A percentile compares a stretch with the other conserved stretches of the same genome.
Evolutionary conservation across 1,140 invertebrate genomes (phyloP).

Genomic region (Lepidurus apus): DNA sequence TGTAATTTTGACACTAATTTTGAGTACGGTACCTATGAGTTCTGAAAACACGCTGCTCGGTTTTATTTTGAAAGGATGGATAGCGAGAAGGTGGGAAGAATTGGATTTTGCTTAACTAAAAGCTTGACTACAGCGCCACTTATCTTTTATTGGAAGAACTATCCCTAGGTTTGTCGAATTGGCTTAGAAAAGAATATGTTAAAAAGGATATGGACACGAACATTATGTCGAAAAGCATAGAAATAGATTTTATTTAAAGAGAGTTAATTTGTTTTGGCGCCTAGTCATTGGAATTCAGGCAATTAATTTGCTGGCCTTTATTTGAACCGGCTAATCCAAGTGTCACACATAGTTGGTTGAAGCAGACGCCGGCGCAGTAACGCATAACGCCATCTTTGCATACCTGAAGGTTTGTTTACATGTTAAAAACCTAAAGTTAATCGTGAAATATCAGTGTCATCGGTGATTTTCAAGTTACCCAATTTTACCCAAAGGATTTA

Average conservation of each 20-base stretch:
- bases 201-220: no score
- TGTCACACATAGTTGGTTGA: background rate
- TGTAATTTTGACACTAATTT: background rate
- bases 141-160: no score
- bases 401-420: constrained; percentile 22
- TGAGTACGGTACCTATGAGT: background rate
- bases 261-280: no score
- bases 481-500: background rate
- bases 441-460: constrained; percentile 14
- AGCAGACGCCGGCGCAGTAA: background rate
- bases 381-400: constrained; percentile 16
- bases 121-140: no score
- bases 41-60: background rate
- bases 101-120: no score
- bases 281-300: background rate
- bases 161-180: no score
- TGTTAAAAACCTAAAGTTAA: background rate
- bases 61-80: background rate
- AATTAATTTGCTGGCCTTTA: background rate
- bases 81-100: background rate
- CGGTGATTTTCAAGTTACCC: constrained; percentile 8
- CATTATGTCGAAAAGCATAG: no score
- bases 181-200: no score
- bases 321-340: background rate
- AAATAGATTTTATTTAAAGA: no score